phyloP scores from a whole-genome alignment of 2,888 invertebrate genomes.

The Torymus aiolomorphi region DNA sequence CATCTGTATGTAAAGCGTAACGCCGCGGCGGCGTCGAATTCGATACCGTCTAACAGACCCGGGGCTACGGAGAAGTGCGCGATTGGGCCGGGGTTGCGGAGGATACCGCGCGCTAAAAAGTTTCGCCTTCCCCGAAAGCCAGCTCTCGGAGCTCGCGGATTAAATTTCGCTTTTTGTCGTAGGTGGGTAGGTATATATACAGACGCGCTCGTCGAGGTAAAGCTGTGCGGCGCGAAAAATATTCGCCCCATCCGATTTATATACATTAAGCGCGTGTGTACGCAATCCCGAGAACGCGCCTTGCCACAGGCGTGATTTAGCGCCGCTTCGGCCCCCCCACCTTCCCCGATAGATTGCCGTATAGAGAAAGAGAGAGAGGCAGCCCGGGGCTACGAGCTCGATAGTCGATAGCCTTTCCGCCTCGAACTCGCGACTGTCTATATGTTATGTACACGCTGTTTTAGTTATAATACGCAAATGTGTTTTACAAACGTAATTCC shows the following conservation, averaged over 20 bases:
- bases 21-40: neutral
- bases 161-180: too few species aligned
- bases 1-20: constrained; percentile 17
- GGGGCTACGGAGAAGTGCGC: constrained; percentile 1
- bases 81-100: neutral
- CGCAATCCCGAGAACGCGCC: too few species aligned
- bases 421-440: neutral
- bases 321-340: neutral
- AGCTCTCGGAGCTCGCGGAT: too few species aligned
- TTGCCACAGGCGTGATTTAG: neutral
- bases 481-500: constrained; percentile 22
- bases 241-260: neutral
- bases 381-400: constrained; percentile 31
- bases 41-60: constrained; percentile 20
- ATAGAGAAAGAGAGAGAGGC: too few species aligned
- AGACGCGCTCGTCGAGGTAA: too few species aligned
- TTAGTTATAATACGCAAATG: constrained; percentile 39
- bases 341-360: too few species aligned
- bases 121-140: too few species aligned
- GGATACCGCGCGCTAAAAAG: too few species aligned
- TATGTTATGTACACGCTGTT: constrained; percentile 16
- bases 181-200: too few species aligned
- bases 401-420: constrained; percentile 17
- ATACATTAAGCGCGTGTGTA: neutral
- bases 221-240: neutral